These are phyloP conservation scores for Ellobius talpinus DNA, from an alignment of 2,113 vertebrate species.

Conservation along the genomic window DNA sequence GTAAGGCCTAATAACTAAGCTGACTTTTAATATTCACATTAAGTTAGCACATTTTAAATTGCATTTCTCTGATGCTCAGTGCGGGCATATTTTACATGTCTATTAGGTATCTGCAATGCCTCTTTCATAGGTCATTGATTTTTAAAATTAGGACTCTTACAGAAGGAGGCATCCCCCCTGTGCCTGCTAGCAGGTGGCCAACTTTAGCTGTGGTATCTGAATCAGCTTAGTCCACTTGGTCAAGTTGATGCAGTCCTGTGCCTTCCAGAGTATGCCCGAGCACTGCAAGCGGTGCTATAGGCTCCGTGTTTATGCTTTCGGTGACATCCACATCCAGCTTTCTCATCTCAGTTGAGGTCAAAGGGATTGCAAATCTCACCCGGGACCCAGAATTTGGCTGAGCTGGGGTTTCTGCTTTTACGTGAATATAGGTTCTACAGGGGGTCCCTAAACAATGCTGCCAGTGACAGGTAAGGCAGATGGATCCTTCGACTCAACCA, in stretches of 20 bases:
- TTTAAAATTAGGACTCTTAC: conserved; percentile 10
- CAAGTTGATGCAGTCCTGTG: background rate
- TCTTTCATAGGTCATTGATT: conserved; percentile 1
- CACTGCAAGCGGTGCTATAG: conserved; percentile 10
- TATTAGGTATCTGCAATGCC: background rate
- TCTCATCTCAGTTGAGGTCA: conserved; percentile 71
- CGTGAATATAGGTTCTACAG: conserved; percentile 26
- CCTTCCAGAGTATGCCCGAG: background rate
- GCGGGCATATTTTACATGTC: background rate
- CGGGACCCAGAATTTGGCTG: conserved; percentile 70
- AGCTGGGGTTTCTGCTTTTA: conserved; percentile 30
- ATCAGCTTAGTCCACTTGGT: background rate
- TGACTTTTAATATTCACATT: background rate
- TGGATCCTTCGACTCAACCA: conserved; percentile 2
- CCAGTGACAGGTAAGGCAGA: conserved; percentile 2
- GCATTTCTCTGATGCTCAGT: background rate
- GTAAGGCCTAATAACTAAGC: background rate
- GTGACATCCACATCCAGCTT: conserved; percentile 67
- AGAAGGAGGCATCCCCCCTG: background rate
- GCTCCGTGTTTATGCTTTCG: conserved; percentile 57
- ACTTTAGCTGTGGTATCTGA: background rate
- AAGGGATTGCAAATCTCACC: conserved; percentile 60
- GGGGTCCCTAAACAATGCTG: conserved; percentile 24
- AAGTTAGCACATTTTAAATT: background rate
- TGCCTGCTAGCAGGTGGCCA: background rate